Evolutionary conservation across 2,113 vertebrate species (phyloP).

Genomic region (Cryptotis parvus): DNA sequence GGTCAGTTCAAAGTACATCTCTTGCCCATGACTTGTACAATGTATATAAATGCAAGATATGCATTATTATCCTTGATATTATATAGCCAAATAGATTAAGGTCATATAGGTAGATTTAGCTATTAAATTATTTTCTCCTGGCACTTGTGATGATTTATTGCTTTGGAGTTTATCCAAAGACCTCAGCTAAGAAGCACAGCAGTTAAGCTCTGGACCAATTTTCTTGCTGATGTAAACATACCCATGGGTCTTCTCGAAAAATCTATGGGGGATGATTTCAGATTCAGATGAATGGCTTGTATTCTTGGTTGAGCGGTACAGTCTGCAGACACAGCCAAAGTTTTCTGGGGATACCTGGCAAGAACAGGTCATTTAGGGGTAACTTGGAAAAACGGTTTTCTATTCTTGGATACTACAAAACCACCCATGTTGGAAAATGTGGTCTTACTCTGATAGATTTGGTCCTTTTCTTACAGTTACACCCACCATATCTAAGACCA

Average conservation of each 20-base stretch:
- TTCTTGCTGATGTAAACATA: constrained; percentile 54
- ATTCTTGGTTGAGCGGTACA: background rate
- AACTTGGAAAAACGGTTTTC: constrained; percentile 48
- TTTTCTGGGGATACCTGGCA: background rate
- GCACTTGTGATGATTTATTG: constrained; percentile 63
- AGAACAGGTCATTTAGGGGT: background rate
- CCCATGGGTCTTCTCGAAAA: background rate
- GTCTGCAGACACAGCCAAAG: background rate
- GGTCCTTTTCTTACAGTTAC: constrained; percentile 6
- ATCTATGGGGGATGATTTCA: constrained; percentile 48
- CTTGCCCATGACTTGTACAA: constrained; percentile 1
- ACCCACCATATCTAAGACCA: background rate
- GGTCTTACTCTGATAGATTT: background rate
- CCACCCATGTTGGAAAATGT: background rate
- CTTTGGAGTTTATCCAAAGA: constrained; percentile 68
- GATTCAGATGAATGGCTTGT: constrained; percentile 48
- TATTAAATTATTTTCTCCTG: constrained; percentile 35
- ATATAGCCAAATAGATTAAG: background rate
- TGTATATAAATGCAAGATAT: background rate
- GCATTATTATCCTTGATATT: constrained; percentile 5
- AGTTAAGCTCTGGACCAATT: constrained; percentile 41
- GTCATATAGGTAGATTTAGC: constrained; percentile 47
- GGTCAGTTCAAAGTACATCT: background rate
- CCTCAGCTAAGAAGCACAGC: constrained; percentile 63
- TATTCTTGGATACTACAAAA: background rate